phyloP scores from a whole-genome alignment of 1,140 invertebrate species.

The Bacillus rossius region DNA sequence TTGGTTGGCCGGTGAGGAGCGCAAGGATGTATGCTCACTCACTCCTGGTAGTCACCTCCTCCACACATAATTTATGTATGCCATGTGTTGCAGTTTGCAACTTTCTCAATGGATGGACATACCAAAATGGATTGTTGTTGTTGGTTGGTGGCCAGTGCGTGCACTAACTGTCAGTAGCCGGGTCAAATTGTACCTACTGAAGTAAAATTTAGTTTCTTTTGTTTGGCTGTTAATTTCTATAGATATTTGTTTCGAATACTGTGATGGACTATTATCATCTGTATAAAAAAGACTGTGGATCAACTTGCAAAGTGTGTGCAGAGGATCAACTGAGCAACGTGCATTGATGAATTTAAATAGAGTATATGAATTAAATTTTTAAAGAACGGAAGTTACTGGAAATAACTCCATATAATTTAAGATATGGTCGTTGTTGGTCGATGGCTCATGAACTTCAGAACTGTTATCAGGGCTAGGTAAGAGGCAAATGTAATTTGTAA shows the following conservation, averaged over 20 bases:
- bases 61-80: conserved; percentile 20
- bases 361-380: neutral
- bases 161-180: neutral
- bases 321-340: neutral
- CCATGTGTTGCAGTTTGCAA: conserved; percentile 8
- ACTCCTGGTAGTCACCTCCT: conserved; percentile 16
- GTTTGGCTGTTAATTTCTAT: neutral
- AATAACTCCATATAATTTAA: neutral
- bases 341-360: neutral
- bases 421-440: neutral
- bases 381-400: neutral
- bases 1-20: conserved; percentile 20
- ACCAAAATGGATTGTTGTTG: neutral
- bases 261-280: neutral
- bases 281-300: neutral
- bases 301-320: neutral
- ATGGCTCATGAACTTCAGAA: too few relatives aligned
- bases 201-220: neutral
- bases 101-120: neutral
- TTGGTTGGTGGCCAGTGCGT: neutral
- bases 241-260: neutral
- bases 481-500: too few relatives aligned
- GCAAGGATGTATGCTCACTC: neutral
- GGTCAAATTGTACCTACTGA: neutral
- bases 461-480: too few relatives aligned